Conservation (phyloP, 1,140 invertebrate genomes). For the Sycophila sp. region DNA sequence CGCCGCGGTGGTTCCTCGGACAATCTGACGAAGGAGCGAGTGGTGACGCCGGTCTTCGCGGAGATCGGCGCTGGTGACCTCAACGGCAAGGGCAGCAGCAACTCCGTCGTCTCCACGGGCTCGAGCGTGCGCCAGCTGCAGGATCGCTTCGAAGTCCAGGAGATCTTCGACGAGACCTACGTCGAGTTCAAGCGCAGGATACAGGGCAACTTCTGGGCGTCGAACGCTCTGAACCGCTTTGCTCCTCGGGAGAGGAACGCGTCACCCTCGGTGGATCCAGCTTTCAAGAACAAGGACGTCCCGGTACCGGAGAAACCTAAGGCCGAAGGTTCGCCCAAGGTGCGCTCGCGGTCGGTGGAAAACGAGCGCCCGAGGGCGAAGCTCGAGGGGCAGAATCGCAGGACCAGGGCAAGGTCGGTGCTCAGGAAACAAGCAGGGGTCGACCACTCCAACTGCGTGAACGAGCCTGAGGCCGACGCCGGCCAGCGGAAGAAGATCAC, state of each 20-base stretch:
- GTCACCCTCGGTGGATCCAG: not conserved
- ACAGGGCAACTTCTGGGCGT: slow-evolving; percentile 17
- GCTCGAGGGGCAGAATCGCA: slow-evolving; percentile 32
- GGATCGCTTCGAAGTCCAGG: slow-evolving; percentile 56
- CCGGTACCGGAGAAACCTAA: not conserved
- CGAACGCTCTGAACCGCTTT: slow-evolving; percentile 18
- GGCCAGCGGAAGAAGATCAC: slow-evolving; percentile 41
- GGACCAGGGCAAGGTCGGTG: slow-evolving; percentile 45
- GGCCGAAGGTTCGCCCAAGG: not conserved
- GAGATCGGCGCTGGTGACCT: not conserved
- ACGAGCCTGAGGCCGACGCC: slow-evolving; percentile 36
- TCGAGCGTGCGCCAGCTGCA: slow-evolving; percentile 53
- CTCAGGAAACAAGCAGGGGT: slow-evolving; percentile 57
- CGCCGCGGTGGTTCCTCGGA: slow-evolving; percentile 56
- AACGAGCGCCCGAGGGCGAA: slow-evolving; percentile 22
- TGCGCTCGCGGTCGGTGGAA: slow-evolving; percentile 14
- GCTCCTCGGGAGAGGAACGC: slow-evolving; percentile 9
- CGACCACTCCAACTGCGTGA: slow-evolving; percentile 53
- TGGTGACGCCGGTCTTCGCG: slow-evolving; percentile 13
- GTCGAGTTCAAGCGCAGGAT: slow-evolving; percentile 58
- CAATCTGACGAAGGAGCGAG: slow-evolving; percentile 43
- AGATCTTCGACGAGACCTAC: slow-evolving; percentile 58
- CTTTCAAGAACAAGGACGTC: not conserved
- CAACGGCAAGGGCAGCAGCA: not conserved
- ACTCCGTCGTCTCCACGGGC: not conserved